Conservation (phyloP, 1,140 invertebrate genomes). For the Brachionus sp. region DNA sequence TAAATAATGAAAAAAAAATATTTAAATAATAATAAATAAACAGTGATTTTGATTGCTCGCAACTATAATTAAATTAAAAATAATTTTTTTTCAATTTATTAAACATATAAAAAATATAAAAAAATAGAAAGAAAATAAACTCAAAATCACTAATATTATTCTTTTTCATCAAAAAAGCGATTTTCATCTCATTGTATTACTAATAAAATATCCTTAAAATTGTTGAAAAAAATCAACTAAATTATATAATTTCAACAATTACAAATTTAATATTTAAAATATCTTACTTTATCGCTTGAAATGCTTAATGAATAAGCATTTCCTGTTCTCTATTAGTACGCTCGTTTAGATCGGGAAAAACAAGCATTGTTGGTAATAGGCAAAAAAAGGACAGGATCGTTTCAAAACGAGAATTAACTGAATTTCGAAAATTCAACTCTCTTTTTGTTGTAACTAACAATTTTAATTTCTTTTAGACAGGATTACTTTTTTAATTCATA, state of each 20-base stretch:
- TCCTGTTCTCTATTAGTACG: background rate
- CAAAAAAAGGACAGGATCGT: background rate
- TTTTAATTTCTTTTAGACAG: background rate
- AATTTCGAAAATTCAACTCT: background rate
- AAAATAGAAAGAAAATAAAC: background rate
- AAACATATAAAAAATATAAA: background rate
- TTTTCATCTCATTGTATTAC: background rate
- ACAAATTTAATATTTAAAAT: too few relatives aligned
- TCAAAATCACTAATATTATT: background rate
- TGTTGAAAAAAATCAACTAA: too few relatives aligned
- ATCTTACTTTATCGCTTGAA: background rate
- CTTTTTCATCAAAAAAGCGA: background rate
- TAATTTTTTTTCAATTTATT: background rate
- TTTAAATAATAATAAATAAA: too few relatives aligned
- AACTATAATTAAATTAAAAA: background rate
- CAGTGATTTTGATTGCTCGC: background rate
- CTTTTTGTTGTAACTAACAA: conserved; percentile 10
- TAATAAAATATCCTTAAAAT: too few relatives aligned
- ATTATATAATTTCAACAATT: too few relatives aligned
- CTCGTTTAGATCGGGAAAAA: conserved; percentile 1
- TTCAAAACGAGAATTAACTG: background rate
- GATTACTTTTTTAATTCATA: background rate
- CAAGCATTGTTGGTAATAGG: background rate
- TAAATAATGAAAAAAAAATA: background rate
- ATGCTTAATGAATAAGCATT: background rate